Evolutionary conservation across 2,888 invertebrate species (phyloP).

Genomic region (Stratiomys singularior): DNA sequence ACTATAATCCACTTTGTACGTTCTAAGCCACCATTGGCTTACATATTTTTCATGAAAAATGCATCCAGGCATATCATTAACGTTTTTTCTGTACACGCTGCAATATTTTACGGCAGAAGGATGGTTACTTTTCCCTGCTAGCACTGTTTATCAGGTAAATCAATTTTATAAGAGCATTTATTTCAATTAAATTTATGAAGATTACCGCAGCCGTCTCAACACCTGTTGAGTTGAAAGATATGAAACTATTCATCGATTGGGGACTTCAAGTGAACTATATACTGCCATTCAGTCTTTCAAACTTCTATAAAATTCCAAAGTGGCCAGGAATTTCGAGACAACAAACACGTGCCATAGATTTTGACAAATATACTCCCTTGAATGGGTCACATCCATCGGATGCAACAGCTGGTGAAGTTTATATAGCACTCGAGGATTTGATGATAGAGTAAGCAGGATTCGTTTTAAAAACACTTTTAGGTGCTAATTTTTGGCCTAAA

Average conservation of each 20-base stretch:
- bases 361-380: slow-evolving; percentile 35
- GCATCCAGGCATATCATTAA: no score
- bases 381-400: slow-evolving; percentile 59
- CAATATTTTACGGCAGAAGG: neutral
- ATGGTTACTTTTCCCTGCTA: slow-evolving; percentile 24
- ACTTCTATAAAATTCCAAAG: slow-evolving; percentile 62
- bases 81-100: no score
- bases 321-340: slow-evolving; percentile 57
- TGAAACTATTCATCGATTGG: slow-evolving; percentile 62
- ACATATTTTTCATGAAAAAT: no score
- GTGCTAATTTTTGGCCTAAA: neutral
- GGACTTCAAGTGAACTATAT: slow-evolving; percentile 63
- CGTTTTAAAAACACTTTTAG: neutral
- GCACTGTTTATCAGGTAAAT: slow-evolving; percentile 30
- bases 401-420: slow-evolving; percentile 63
- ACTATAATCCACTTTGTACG: no score
- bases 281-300: slow-evolving; percentile 57
- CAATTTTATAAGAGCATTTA: neutral
- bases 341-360: slow-evolving; percentile 36
- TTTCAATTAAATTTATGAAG: slow-evolving; percentile 53
- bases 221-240: slow-evolving; percentile 60
- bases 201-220: slow-evolving; percentile 61
- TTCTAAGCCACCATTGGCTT: no score
- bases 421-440: slow-evolving; percentile 60
- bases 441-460: slow-evolving; percentile 50